Base-by-base conservation (phyloP, 2,888 invertebrate species). In the Ornithoptera priamus region DNA sequence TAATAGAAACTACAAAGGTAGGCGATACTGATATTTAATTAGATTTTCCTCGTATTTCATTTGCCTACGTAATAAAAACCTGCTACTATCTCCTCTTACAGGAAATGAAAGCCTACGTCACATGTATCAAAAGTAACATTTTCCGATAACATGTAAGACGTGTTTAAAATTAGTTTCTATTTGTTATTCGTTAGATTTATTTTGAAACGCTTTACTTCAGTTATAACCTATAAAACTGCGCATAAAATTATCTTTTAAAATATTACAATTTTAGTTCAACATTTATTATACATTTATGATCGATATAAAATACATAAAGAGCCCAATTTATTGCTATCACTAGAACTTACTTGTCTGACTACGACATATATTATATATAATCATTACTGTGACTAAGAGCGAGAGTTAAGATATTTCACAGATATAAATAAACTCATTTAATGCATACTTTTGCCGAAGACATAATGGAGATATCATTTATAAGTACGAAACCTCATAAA, bases 11-110 rank as follows among this genome's bases (percentile, higher is more conserved):
- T 15, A 2, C 5, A 10, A 50, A 2, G 18, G 4, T 18, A n/a
- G 18, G 5, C 0, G n/a, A 15, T n/a, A 12, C 22, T 46, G 50
- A 60, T 20, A 36, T 66, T 50, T 60, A 66, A 66, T 65, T 46
- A 42, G 8, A 46, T 66, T 60, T 66, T 60, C 50, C 46, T 20
- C 22, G 60, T 15, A 53, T 53, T 50, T 60, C 50, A 36, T 53
- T 36, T 10, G 18, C 20, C 24, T 60, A 50, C 30, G 30, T 60
- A 60, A 60, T 66, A 60, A 66, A 60, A 66, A 50, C 20, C n/a
- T 59, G 59, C 60, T 60, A 66, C 30, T 4, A 20, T 58, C 12
- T 39, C n/a, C 17, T n/a, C n/a, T 6, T n/a, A 61, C 36, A 3
- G 20, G 10, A n/a, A 12, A 4, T 22, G 8, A 58, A 22, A 3